Base-by-base conservation (phyloP, 2,888 invertebrate genomes). In the Ceramica pisi region DNA sequence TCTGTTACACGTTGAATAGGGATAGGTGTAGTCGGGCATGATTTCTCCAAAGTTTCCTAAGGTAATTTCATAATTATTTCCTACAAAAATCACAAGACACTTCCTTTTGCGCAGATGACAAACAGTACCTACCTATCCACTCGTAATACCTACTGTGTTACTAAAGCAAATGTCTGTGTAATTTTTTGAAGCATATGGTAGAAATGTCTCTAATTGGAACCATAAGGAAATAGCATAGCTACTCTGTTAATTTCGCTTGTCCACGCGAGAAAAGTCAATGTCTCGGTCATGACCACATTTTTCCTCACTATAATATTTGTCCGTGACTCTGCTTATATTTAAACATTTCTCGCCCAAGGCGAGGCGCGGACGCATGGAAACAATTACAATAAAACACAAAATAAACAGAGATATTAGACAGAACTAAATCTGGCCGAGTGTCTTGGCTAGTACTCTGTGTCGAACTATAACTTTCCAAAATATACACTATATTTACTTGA, bases 311-410 rank as follows among this genome's bases (percentile, higher is more conserved):
- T 57, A 31, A 65, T 60, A 8, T 64, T 59, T 69, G 68, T 31
- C 77, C 75, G 35, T 75, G 84, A 74, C 77, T 75, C 63, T 62
- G 61, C 68, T 62, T 84, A 80, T 70, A 78, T 84, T 75, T 81
- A 84, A 77, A 80, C 55, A 68, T 62, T 64, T 73, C 46, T 62
- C 41, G 46, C 63, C 67, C 82, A 75, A 84, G 75, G 64, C 57
- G 64, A 80, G 51, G 63, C 31, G 63, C 44, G 14, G 50, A 19
- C 65, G 59, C 77, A 55, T 80, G 56, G 69, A 75, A 71, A 80
- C 72, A 72, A 82, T 75, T 72, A 71, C 64, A 70, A 57, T 82
- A 69, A 77, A 74, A 60, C 48, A 68, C 61, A 73, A 82, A 76
- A 72, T 76, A 76, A 70, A 81, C 79, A 46, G 53, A 67, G 55